Conservation (phyloP, 2,888 invertebrate species). For the Diloba caeruleocephala region DNA sequence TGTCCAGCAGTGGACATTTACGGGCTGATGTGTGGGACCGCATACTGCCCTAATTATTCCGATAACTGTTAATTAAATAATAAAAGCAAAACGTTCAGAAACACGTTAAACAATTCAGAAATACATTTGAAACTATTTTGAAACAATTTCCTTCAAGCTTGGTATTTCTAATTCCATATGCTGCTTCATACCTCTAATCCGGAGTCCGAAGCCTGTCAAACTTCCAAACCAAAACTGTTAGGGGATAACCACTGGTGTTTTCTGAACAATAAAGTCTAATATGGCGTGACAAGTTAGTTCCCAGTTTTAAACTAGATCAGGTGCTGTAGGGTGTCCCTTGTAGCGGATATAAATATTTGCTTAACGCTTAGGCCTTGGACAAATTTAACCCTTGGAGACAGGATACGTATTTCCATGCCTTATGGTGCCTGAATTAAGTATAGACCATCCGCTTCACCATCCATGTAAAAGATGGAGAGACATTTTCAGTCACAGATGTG, state of each 20-base stretch:
- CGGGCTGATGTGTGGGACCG: too few species aligned
- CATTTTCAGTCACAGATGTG: too few species aligned
- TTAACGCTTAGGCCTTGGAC: too few species aligned
- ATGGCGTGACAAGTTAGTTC: conserved; percentile 34
- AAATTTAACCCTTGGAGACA: too few species aligned
- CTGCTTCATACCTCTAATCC: conserved; percentile 48
- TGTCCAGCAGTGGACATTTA: too few species aligned
- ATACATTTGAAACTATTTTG: conserved; percentile 24
- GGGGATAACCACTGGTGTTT: conserved; percentile 26
- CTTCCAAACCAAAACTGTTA: conserved; percentile 38
- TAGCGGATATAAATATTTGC: conserved; percentile 9
- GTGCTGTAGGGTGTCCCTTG: conserved; percentile 29
- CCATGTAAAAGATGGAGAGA: too few species aligned
- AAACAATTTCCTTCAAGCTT: conserved; percentile 31
- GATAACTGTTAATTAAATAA: too few species aligned
- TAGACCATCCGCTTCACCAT: too few species aligned
- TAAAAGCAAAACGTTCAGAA: too few species aligned
- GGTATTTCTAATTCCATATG: conserved; percentile 40
- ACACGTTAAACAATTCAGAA: neutral
- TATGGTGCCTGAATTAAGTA: too few species aligned
- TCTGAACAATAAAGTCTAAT: conserved; percentile 12
- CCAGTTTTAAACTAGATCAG: conserved; percentile 49
- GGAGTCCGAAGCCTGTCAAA: conserved; percentile 54
- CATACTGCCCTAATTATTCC: too few species aligned
- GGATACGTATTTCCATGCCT: too few species aligned